phyloP scores from a whole-genome alignment of 2,113 vertebrate genomes.

The Pelecanus crispus region DNA sequence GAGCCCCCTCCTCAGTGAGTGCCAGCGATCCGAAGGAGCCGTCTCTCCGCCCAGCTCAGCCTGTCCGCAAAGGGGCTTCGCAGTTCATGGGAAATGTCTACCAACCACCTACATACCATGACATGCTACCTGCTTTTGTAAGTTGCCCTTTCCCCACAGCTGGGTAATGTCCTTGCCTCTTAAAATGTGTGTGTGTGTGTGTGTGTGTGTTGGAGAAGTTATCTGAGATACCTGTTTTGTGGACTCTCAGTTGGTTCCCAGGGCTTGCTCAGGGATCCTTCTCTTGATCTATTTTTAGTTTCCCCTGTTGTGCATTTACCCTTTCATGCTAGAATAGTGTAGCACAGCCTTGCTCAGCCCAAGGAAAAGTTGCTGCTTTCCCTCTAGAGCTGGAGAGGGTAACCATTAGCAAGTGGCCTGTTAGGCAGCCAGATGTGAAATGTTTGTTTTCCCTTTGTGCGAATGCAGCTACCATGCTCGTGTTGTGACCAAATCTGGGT shows the following conservation, averaged over 20 bases:
- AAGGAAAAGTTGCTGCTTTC: not conserved
- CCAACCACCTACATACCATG: constrained; percentile 93
- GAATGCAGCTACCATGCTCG: accelerated
- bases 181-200: accelerated
- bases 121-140: constrained; percentile 98
- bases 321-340: not conserved
- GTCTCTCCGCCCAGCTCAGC: constrained; percentile 89
- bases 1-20: constrained; percentile 74
- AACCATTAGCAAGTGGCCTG: not conserved
- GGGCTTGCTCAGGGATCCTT: not conserved
- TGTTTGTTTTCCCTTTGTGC: not conserved
- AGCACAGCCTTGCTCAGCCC: not conserved
- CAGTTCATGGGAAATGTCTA: constrained; percentile 86
- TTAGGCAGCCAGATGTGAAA: not conserved
- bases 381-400: not conserved
- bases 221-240: not conserved
- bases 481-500: not conserved
- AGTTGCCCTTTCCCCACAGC: constrained; percentile 49
- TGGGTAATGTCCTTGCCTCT: not conserved
- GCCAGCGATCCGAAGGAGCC: constrained; percentile 86
- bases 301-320: not conserved
- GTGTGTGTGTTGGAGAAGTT: not conserved
- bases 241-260: not conserved
- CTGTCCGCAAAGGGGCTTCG: constrained; percentile 82
- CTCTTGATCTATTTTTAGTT: not conserved